Evolutionary conservation across 2,113 vertebrate species (phyloP).

Genomic region (Gasterosteus aculeatus): DNA sequence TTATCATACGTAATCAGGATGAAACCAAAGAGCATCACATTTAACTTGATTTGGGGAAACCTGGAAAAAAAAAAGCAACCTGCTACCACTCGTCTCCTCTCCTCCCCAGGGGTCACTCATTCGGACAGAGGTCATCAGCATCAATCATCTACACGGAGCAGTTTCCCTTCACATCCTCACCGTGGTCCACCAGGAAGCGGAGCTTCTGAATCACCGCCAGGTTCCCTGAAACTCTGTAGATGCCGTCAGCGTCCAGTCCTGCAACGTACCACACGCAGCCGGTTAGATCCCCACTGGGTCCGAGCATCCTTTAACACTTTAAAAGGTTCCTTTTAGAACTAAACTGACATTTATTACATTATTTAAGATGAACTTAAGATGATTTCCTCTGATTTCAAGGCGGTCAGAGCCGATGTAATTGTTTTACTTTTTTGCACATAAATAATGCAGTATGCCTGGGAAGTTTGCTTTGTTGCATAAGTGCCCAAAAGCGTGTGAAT

Average conservation of each 20-base stretch:
- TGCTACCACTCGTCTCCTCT: neutral
- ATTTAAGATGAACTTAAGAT: neutral
- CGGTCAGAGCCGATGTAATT: conserved; percentile 12
- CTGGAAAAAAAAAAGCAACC: conserved; percentile 12
- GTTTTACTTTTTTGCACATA: conserved; percentile 37
- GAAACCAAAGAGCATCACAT: conserved; percentile 14
- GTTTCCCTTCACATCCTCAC: conserved; percentile 73
- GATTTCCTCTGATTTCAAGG: neutral
- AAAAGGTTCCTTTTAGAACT: neutral
- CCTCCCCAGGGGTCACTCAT: neutral
- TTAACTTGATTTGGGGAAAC: neutral
- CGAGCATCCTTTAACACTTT: neutral
- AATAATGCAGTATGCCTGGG: conserved; percentile 32
- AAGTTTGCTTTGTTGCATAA: conserved; percentile 33
- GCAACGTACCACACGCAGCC: conserved; percentile 24
- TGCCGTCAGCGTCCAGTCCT: conserved; percentile 92
- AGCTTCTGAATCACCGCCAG: conserved; percentile 93
- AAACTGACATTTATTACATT: neutral
- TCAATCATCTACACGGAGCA: neutral
- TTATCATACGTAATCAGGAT: neutral
- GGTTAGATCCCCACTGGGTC: neutral
- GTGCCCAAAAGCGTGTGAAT: conserved; percentile 20
- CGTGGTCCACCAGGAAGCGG: conserved; percentile 89
- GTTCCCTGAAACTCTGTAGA: conserved; percentile 93
- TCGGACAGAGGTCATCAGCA: neutral